phyloP scores from a whole-genome alignment of 2,797 vertebrate species.

The Rhinophrynus dorsalis region DNA sequence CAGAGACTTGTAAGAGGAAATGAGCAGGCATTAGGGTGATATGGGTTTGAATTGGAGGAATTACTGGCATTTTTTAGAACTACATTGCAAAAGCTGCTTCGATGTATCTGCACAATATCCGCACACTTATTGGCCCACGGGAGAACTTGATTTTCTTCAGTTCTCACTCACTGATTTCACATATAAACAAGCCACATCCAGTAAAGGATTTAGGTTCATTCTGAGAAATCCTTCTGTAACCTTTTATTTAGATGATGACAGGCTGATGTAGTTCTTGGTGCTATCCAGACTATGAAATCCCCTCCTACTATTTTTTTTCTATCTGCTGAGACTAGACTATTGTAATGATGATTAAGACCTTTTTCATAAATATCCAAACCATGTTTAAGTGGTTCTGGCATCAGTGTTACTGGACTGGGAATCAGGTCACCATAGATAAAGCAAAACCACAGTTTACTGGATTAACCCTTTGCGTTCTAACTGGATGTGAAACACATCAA shows the following conservation, averaged over 20 bases:
- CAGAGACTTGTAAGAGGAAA: too few relatives aligned
- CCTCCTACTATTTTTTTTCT: background rate
- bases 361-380: background rate
- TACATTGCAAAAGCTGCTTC: too few relatives aligned
- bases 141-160: background rate
- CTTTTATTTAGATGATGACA: background rate
- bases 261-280: background rate
- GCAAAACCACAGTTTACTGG: too few relatives aligned
- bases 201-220: background rate
- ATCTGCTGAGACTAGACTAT: background rate
- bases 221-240: background rate
- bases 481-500: too few relatives aligned
- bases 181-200: background rate
- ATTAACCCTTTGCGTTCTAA: too few relatives aligned
- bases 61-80: too few relatives aligned
- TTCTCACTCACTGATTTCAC: background rate
- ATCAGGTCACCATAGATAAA: too few relatives aligned
- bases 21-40: too few relatives aligned
- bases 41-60: too few relatives aligned
- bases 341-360: background rate
- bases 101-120: background rate
- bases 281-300: background rate
- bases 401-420: constrained; percentile 25
- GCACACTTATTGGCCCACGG: too few relatives aligned
- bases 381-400: constrained; percentile 19